Evolutionary conservation across 2,797 vertebrate genomes (phyloP).

Genomic region (Echiichthys vipera): DNA sequence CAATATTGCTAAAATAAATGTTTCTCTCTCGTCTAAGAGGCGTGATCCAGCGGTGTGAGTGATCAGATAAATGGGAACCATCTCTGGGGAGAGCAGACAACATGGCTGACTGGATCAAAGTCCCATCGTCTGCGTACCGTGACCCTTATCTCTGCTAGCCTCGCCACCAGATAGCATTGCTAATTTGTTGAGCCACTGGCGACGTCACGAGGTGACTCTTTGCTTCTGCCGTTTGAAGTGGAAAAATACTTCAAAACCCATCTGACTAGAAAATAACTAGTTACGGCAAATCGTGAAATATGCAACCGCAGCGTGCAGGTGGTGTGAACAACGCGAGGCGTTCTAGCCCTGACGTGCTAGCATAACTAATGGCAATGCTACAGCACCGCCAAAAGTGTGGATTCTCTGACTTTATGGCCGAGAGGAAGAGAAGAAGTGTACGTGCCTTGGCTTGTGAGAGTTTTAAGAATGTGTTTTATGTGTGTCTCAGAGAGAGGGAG

Average conservation of each 20-base stretch:
- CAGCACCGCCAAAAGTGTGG: constrained; percentile 22
- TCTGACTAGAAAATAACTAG: constrained; percentile 28
- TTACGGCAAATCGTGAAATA: constrained; percentile 48
- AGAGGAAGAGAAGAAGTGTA: constrained; percentile 28
- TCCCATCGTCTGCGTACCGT: constrained; percentile 53
- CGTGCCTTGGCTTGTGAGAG: constrained; percentile 26
- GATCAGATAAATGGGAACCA: constrained; percentile 72
- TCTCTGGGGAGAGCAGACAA: constrained; percentile 58
- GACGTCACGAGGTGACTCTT: constrained; percentile 53
- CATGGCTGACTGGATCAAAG: constrained; percentile 64
- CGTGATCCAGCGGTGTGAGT: constrained; percentile 51
- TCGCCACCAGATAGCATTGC: constrained; percentile 64
- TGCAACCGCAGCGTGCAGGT: constrained; percentile 24
- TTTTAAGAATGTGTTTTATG: constrained; percentile 23
- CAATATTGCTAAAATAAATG: constrained; percentile 65
- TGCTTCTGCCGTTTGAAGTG: constrained; percentile 9
- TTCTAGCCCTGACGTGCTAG: constrained; percentile 25
- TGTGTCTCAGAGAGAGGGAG: constrained; percentile 38
- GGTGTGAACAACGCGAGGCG: constrained; percentile 16
- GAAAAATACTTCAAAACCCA: constrained; percentile 28
- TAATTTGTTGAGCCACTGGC: constrained; percentile 80
- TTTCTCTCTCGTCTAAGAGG: constrained; percentile 47
- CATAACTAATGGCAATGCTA: constrained; percentile 41
- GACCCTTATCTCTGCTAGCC: constrained; percentile 63
- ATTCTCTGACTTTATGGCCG: constrained; percentile 35